Conservation (phyloP, 2,113 vertebrate genomes). For the Epinephelus cyanopodus region DNA sequence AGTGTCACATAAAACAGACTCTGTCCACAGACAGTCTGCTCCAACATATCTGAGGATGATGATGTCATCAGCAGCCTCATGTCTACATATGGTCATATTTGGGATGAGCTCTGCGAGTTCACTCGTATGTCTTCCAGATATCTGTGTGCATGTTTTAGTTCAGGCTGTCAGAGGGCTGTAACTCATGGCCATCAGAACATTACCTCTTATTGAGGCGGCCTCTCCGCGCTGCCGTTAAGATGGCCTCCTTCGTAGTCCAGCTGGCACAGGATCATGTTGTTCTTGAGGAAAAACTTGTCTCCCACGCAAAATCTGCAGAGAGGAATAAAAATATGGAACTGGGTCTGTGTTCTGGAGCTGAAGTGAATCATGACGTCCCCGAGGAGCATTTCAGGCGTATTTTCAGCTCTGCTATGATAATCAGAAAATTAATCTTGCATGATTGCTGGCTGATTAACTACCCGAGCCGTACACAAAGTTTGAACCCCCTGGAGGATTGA, state of each 20-base stretch:
- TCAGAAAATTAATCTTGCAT: slow-evolving; percentile 65
- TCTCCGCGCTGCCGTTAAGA: slow-evolving; percentile 94
- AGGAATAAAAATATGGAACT: slow-evolving; percentile 57
- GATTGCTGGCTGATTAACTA: slow-evolving; percentile 59
- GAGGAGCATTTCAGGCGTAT: slow-evolving; percentile 48
- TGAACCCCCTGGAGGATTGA: slow-evolving; percentile 45
- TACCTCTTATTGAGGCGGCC: slow-evolving; percentile 90
- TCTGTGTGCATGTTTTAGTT: slow-evolving; percentile 52
- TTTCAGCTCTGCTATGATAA: slow-evolving; percentile 52
- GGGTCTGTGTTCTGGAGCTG: slow-evolving; percentile 43
- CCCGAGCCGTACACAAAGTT: slow-evolving; percentile 40
- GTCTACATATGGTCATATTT: slow-evolving; percentile 51
- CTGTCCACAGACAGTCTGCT: neutral
- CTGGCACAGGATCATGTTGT: slow-evolving; percentile 99
- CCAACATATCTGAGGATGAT: neutral
- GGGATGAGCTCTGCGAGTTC: slow-evolving; percentile 30
- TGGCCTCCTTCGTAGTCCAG: slow-evolving; percentile 99
- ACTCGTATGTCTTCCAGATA: slow-evolving; percentile 46
- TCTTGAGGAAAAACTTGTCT: slow-evolving; percentile 99
- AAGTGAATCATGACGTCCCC: slow-evolving; percentile 56
- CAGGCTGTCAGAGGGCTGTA: slow-evolving; percentile 47
- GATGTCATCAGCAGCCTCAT: neutral
- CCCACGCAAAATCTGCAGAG: slow-evolving; percentile 96
- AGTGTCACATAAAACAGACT: neutral
- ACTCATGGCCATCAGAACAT: slow-evolving; percentile 50